Percentiles rank a stretch among this genome's conserved stretches.
Conservation (phyloP, 2,113 vertebrate species). For the Laticauda colubrina region DNA sequence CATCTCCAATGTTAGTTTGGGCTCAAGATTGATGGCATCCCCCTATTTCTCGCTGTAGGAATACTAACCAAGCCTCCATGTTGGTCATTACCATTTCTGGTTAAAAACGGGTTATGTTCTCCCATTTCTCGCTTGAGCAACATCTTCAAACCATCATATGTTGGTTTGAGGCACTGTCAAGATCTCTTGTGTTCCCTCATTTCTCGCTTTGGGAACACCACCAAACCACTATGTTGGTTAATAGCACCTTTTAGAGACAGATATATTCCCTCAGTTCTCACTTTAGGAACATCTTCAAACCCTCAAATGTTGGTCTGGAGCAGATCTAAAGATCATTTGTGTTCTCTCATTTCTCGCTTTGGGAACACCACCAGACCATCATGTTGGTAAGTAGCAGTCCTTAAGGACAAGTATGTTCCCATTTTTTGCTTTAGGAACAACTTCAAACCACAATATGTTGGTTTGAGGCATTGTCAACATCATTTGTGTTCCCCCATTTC, state of each 20-base stretch:
- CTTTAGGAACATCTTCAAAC: neutral
- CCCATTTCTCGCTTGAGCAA: slow-evolving; percentile 15
- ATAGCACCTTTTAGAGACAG: neutral
- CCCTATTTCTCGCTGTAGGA: slow-evolving; percentile 38
- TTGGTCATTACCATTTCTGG: neutral
- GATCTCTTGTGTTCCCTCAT: neutral
- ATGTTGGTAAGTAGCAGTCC: neutral
- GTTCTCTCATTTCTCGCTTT: neutral
- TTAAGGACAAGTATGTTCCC: neutral
- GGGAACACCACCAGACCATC: neutral
- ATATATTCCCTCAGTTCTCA: slow-evolving; percentile 3
- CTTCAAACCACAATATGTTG: neutral
- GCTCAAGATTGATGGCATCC: rapidly evolving
- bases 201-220: slow-evolving; percentile 45
- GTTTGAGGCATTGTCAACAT: too few relatives aligned
- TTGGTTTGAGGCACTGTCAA: rapidly evolving
- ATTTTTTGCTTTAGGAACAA: neutral
- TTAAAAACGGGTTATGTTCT: neutral
- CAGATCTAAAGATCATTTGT: neutral
- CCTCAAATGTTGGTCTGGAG: neutral
- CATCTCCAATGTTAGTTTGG: neutral
- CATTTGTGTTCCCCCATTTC: neutral
- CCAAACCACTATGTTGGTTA: neutral
- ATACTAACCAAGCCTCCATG: slow-evolving; percentile 20
- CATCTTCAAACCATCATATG: neutral